These are phyloP conservation scores for Coptotermes formosanus DNA, from an alignment of 1,140 invertebrate species.

Conservation along the genomic window DNA sequence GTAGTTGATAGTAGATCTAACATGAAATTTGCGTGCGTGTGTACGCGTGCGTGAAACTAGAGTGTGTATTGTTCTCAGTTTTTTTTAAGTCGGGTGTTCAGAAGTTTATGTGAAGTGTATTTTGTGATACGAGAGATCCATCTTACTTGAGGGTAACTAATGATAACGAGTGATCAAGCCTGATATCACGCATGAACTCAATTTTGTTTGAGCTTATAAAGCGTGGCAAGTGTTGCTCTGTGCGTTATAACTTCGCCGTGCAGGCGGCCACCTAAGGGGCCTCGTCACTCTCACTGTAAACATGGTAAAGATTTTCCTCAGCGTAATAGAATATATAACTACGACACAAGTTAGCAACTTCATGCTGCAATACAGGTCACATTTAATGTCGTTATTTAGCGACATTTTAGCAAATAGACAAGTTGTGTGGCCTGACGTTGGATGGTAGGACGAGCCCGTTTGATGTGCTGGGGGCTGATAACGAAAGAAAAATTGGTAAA, in stretches of 20 bases:
- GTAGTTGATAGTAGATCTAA: background rate
- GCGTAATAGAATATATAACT: background rate
- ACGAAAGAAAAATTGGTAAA: no score
- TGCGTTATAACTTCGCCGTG: background rate
- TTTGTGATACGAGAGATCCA: background rate
- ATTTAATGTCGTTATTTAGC: no score
- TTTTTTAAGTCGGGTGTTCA: background rate
- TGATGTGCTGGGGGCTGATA: no score
- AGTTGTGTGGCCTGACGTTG: no score
- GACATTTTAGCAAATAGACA: no score
- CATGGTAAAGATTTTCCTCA: background rate
- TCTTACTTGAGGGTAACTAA: background rate
- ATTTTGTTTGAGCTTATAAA: background rate
- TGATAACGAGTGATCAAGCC: background rate
- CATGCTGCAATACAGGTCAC: no score
- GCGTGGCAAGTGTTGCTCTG: background rate
- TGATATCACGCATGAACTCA: background rate
- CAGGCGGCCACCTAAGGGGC: background rate
- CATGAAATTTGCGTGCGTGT: background rate
- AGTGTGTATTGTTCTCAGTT: background rate
- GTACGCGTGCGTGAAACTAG: background rate
- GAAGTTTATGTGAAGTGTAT: background rate
- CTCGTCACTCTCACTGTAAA: no score
- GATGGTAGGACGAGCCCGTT: no score
- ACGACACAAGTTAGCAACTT: background rate